Conservation (phyloP, 2,888 invertebrate species). For the Apoderus coryli region DNA sequence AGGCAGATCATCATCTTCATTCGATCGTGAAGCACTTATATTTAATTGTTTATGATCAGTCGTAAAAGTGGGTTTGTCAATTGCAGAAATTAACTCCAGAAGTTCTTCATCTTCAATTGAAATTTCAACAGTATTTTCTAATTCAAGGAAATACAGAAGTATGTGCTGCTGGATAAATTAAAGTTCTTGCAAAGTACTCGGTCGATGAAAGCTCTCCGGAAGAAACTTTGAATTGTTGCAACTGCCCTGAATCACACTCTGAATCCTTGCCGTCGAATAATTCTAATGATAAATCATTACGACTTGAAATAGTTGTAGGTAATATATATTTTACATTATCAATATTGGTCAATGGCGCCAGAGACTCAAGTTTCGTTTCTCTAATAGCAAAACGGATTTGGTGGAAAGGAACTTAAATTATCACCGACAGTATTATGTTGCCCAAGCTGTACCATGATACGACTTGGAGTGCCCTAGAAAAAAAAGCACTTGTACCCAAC, state of each 20-base stretch:
- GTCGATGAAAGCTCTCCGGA: neutral
- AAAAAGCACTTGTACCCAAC: too few relatives aligned
- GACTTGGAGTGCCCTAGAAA: too few relatives aligned
- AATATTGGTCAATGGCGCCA: conserved; percentile 1
- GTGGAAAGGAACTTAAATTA: too few relatives aligned
- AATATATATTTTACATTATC: neutral
- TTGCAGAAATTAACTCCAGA: conserved; percentile 1
- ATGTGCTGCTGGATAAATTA: conserved; percentile 1
- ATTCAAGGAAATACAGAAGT: conserved; percentile 1
- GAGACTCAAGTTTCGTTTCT: neutral
- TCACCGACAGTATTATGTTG: conserved; percentile 1
- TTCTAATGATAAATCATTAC: conserved; percentile 1
- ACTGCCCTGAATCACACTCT: conserved; percentile 1
- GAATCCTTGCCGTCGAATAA: conserved; percentile 1
- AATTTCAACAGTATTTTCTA: conserved; percentile 1
- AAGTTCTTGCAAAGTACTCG: neutral
- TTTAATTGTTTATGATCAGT: too few relatives aligned
- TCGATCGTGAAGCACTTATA: too few relatives aligned
- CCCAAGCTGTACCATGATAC: too few relatives aligned
- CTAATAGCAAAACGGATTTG: conserved; percentile 3
- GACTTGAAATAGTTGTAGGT: neutral
- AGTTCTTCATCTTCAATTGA: conserved; percentile 2
- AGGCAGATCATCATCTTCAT: conserved; percentile 1
- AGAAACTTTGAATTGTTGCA: neutral
- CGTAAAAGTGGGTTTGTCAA: conserved; percentile 1